Conservation (phyloP, 1,140 invertebrate genomes). For the Hycleus phaleratus region DNA sequence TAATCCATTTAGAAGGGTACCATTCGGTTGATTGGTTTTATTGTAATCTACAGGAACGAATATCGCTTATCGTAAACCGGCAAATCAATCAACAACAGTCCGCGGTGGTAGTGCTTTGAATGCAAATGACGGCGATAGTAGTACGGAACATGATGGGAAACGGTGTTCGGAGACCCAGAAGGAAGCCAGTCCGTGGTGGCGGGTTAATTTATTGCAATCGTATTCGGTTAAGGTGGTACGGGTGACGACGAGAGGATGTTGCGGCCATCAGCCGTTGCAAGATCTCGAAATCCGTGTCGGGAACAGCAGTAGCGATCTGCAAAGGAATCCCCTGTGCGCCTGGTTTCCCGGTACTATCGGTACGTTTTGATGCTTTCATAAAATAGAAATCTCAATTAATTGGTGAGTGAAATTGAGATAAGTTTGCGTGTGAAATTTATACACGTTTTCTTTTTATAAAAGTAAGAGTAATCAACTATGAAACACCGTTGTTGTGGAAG, state of each 20-base stretch:
- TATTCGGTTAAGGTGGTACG: slow-evolving; percentile 77
- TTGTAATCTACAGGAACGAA: slow-evolving; percentile 60
- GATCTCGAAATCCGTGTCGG: slow-evolving; percentile 87
- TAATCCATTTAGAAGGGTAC: not conserved
- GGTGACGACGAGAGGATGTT: slow-evolving; percentile 69
- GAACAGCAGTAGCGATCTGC: slow-evolving; percentile 77
- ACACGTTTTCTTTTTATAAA: too few relatives aligned
- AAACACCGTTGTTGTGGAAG: too few relatives aligned
- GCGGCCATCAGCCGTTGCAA: slow-evolving; percentile 80
- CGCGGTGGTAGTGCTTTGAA: slow-evolving; percentile 71
- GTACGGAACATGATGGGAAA: slow-evolving; percentile 76
- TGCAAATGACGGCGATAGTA: slow-evolving; percentile 77
- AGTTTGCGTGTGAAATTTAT: too few relatives aligned
- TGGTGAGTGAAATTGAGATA: too few relatives aligned
- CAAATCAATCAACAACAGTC: slow-evolving; percentile 82
- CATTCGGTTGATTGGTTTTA: not conserved
- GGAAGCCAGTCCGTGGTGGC: slow-evolving; percentile 87
- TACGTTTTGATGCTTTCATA: slow-evolving; percentile 40
- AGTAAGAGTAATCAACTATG: too few relatives aligned
- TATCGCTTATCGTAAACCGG: slow-evolving; percentile 76
- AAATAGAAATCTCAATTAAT: too few relatives aligned
- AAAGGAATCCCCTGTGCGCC: slow-evolving; percentile 81
- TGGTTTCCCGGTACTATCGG: slow-evolving; percentile 90
- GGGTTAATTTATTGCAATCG: slow-evolving; percentile 73
- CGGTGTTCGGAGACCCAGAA: slow-evolving; percentile 82